Conservation (phyloP, 2,797 vertebrate genomes). For the Moxostoma hubbsi region DNA sequence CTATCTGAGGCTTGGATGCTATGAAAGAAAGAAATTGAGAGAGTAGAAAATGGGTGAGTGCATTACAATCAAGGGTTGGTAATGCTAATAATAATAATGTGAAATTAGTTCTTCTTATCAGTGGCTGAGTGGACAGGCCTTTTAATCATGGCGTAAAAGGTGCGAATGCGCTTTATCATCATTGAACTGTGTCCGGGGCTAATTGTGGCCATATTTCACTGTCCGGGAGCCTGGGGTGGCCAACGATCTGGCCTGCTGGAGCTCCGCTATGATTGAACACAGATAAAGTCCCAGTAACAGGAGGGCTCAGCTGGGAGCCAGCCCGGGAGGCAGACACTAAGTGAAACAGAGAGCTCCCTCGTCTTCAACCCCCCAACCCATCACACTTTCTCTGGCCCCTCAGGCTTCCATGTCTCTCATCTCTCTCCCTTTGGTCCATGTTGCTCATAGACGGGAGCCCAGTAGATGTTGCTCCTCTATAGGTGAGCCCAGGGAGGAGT, state of each 20-base stretch:
- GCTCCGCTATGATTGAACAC: constrained; percentile 64
- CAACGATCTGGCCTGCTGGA: constrained; percentile 77
- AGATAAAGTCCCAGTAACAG: constrained; percentile 68
- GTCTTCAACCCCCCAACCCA: background rate
- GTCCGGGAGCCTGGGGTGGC: constrained; percentile 82
- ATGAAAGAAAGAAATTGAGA: constrained; percentile 39
- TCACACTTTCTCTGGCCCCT: constrained; percentile 28
- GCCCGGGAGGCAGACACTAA: constrained; percentile 63
- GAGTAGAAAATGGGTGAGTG: constrained; percentile 69
- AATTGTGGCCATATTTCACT: constrained; percentile 99
- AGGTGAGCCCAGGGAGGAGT: constrained; percentile 35
- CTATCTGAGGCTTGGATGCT: constrained; percentile 73
- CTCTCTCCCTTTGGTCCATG: constrained; percentile 9
- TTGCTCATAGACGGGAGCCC: constrained; percentile 12
- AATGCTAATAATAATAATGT: constrained; percentile 87
- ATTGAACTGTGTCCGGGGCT: constrained; percentile 96
- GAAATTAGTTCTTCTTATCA: constrained; percentile 97
- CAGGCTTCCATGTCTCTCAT: background rate
- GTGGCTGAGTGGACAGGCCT: constrained; percentile 85
- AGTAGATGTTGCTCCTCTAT: constrained; percentile 17
- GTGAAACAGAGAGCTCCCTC: constrained; percentile 63
- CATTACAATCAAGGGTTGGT: constrained; percentile 85
- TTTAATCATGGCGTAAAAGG: constrained; percentile 98
- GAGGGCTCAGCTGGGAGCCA: constrained; percentile 64
- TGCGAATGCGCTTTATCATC: constrained; percentile 92